Percentiles rank a stretch among this genome's conserved stretches.
phyloP scores from a whole-genome alignment of 2,888 invertebrate species.

The Cheilosia pagana region DNA sequence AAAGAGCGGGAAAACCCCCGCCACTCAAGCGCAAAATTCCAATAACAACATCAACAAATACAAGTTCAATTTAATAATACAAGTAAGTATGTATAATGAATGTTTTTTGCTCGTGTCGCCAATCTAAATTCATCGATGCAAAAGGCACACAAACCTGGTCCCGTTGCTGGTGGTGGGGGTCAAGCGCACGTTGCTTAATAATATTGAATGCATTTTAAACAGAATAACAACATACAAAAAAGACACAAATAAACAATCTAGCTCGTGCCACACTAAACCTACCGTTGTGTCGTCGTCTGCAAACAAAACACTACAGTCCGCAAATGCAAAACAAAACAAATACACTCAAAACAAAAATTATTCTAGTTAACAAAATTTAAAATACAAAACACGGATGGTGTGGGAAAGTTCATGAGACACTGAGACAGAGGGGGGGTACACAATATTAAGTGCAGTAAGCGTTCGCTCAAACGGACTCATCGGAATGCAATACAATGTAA shows the following conservation, averaged over 20 bases:
- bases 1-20: constrained; percentile 17
- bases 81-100: background rate
- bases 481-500: constrained; percentile 19
- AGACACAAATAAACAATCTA: background rate
- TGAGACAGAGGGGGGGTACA: background rate
- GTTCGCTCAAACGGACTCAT: constrained; percentile 4
- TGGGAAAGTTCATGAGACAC: constrained; percentile 21
- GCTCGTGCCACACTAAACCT: constrained; percentile 31
- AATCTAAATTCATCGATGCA: constrained; percentile 12
- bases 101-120: constrained; percentile 15
- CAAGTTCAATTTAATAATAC: constrained; percentile 20
- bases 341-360: background rate
- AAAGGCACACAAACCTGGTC: constrained; percentile 13
- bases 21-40: background rate
- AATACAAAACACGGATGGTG: constrained; percentile 11
- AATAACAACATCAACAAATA: constrained; percentile 1
- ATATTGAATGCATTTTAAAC: constrained; percentile 18
- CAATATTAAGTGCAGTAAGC: background rate
- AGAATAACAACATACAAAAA: background rate
- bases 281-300: background rate
- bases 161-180: background rate
- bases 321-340: constrained; percentile 17
- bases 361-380: constrained; percentile 9
- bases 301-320: constrained; percentile 11
- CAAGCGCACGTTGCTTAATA: constrained; percentile 17